Percentiles rank a stretch among this genome's conserved stretches.
Evolutionary conservation across 2,113 vertebrate species (phyloP).

Genomic region (Microtus richardsoni): DNA sequence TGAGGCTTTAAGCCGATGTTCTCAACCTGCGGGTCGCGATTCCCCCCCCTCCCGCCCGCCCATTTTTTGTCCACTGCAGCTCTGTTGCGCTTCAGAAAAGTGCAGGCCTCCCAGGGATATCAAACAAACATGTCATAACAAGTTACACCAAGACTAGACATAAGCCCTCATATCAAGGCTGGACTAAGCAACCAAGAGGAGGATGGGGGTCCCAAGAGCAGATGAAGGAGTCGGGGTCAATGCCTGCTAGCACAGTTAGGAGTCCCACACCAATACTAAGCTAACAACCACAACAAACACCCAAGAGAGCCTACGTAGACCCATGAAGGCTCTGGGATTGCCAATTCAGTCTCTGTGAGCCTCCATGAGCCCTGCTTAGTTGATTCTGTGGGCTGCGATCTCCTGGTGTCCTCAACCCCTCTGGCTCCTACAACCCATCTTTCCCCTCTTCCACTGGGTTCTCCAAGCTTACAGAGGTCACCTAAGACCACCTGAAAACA

Average conservation of each 20-base stretch:
- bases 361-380: background rate
- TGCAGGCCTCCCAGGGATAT: background rate
- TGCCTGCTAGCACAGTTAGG: background rate
- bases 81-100: background rate
- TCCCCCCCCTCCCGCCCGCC: accelerated
- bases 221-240: background rate
- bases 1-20: background rate
- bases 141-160: background rate
- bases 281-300: background rate
- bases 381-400: background rate
- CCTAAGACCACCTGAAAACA: background rate
- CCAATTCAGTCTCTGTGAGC: background rate
- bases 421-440: background rate
- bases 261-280: background rate
- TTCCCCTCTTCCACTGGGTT: no score
- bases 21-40: background rate
- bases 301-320: background rate
- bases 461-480: background rate
- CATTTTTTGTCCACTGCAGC: background rate
- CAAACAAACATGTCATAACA: background rate
- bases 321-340: background rate
- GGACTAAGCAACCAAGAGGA: background rate
- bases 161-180: background rate
- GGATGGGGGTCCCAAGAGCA: background rate
- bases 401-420: background rate